Evolutionary conservation across 2,888 invertebrate species (phyloP), one percentile per base, ranked within the genome.

Genomic region (Lithophane semibrunnea): DNA sequence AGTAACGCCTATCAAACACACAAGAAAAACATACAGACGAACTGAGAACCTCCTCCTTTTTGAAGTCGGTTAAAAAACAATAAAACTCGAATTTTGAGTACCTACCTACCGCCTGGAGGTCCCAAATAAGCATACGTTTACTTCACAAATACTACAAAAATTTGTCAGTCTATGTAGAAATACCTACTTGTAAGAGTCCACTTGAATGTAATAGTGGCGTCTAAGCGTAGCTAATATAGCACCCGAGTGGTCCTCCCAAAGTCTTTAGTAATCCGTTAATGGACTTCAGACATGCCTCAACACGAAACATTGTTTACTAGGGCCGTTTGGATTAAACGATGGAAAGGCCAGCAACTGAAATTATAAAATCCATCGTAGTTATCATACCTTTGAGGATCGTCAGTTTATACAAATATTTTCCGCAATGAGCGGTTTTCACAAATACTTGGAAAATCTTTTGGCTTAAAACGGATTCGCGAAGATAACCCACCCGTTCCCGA

Each of bases 191-290:
- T 21, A 49, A 21, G 21, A 69, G 18, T 54, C 37, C 52, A 68
- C 71, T 82, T 74, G 56, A 71, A 68, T 60, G 54, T 54, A 73
- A 52, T 49, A 70, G 52, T 60, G 37, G 44, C 54, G 42, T 63
- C 37, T 54, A 77, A 82, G 24, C 49, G 42, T 56, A 58, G 54
- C 47, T 68, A 71, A 64, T 61, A 68, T 56, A 64, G 13, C 56
- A 24, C 44, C 65, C 60, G 44, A 70, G 49, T 44, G 64, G 66
- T 83, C 56, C 71, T 42, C 21, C 56, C 64, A 49, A 71, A 80
- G 52, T 83, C 73, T 71, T 75, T 58, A 69, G 68, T 83, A 83
- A 83, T 80, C 84, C 83, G 65, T 69, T 83, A 83, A 83, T 83
- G 80, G 74, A 72, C 24, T 54, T 47, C 16, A 76, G 47, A 54